Percentiles rank a stretch among this genome's conserved stretches.
These are phyloP conservation scores for Stegana nigrithorax DNA, from an alignment of 2,888 invertebrate genomes.

Conservation along the genomic window DNA sequence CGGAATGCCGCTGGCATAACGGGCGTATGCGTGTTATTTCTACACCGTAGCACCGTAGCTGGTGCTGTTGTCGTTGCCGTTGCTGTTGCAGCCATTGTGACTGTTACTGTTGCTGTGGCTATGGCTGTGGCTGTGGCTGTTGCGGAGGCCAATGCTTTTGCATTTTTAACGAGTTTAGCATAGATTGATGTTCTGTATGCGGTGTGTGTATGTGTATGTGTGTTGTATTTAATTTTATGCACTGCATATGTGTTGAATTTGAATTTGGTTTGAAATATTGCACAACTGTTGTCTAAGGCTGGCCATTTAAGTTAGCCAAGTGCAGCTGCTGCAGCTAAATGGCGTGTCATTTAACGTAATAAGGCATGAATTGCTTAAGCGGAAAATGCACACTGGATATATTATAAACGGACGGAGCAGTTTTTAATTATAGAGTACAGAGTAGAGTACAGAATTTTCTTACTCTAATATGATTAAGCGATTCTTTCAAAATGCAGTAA, in stretches of 20 bases:
- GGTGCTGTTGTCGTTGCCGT: background rate
- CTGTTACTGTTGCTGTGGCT: background rate
- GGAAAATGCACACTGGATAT: too few relatives aligned
- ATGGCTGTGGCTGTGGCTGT: background rate
- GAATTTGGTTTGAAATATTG: background rate
- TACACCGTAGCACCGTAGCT: background rate
- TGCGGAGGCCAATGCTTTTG: background rate
- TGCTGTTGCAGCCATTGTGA: background rate
- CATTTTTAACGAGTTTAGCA: constrained; percentile 13
- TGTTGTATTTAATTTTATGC: background rate
- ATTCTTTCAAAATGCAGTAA: too few relatives aligned
- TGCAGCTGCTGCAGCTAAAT: background rate
- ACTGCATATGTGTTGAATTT: background rate
- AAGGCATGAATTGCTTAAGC: too few relatives aligned
- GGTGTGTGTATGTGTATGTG: background rate
- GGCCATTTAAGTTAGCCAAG: background rate
- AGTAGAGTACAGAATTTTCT: too few relatives aligned
- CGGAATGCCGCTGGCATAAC: too few relatives aligned
- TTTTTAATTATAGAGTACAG: too few relatives aligned
- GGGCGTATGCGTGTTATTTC: constrained; percentile 15
- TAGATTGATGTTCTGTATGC: constrained; percentile 1
- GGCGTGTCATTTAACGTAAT: too few relatives aligned
- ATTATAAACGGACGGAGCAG: too few relatives aligned
- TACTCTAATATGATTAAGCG: too few relatives aligned
- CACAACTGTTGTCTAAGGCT: too few relatives aligned